Evolutionary conservation across 2,113 vertebrate species (phyloP), one percentile per base, ranked within the genome.

Genomic region (Neogobius melanostomus): DNA sequence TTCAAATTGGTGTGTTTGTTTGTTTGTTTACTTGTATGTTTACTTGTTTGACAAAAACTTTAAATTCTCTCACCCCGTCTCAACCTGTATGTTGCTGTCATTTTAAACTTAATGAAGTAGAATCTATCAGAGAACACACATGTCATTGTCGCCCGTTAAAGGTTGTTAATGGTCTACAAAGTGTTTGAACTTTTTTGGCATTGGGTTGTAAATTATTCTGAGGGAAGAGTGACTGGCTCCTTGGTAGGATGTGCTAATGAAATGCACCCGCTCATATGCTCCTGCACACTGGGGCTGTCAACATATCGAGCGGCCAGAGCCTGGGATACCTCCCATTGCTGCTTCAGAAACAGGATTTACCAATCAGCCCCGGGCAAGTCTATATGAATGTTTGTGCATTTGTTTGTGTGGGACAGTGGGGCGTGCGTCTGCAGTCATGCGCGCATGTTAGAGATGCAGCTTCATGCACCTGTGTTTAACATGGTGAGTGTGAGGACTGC

Each of bases 211-310:
- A 87, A 83, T 87, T 79, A 87, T 88, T 87, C 78, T 64, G 53
- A 49, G 43, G 72, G 74, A 59, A 75, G 77, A 80, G 74, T 80
- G 82, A 82, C 77, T 75, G 75, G 17, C 36, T 6, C 54, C 74
- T 75, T 42, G 8, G 72, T 76, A 52, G 85, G 79, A 87, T 85
- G 67, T 76, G 71, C 87, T 90, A 85, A 89, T 88, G 82, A 88
- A 89, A 86, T 82, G 80, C 82, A 73, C 73, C 46, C 2, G 5
- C 74, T 83, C 76, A 75, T 69, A 69, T 14, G 50, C 68, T 47
- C 62, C 44, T 70, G 61, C 76, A 76, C 75, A 72, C 57, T 50
- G 42, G 62, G 67, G 80, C 77, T 86, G 86, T 84, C 80, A 81
- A 79, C 82, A 79, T 90, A 91, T 89, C 11, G 81, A 89, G 84